phyloP scores from a whole-genome alignment of 2,888 invertebrate species.

The Caenorhabditis panamensis region DNA sequence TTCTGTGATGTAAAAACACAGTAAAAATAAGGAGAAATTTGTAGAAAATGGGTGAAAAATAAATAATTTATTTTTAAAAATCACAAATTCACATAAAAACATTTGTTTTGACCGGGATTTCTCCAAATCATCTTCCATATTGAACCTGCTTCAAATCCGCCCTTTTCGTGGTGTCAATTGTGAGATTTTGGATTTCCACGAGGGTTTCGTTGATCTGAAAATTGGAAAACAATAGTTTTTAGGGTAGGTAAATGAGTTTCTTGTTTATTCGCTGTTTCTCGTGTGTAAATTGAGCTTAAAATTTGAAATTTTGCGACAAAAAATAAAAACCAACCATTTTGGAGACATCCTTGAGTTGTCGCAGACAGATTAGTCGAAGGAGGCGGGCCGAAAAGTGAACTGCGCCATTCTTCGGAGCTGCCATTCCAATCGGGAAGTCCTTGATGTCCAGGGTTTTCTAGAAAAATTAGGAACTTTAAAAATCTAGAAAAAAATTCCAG shows the following conservation, averaged over 20 bases:
- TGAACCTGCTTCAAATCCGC: slow-evolving; percentile 69
- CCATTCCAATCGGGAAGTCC: slow-evolving; percentile 69
- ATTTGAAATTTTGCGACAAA: neutral
- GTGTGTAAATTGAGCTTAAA: neutral
- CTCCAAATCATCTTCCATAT: slow-evolving; percentile 41
- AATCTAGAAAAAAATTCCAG: too few species aligned
- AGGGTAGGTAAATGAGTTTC: too few species aligned
- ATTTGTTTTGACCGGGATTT: too few species aligned
- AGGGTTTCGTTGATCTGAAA: slow-evolving; percentile 91
- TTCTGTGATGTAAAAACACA: neutral
- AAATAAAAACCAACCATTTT: slow-evolving; percentile 83
- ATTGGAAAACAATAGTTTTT: too few species aligned
- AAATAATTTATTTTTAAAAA: neutral
- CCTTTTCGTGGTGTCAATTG: slow-evolving; percentile 86
- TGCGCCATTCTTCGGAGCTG: slow-evolving; percentile 56
- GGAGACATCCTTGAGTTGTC: slow-evolving; percentile 90
- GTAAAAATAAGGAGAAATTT: slow-evolving; percentile 4
- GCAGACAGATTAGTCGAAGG: slow-evolving; percentile 89
- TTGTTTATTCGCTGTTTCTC: neutral
- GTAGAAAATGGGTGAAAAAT: neutral
- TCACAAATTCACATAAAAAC: slow-evolving; percentile 5
- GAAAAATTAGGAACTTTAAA: slow-evolving; percentile 7
- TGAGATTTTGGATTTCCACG: slow-evolving; percentile 92
- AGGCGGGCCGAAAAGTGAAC: slow-evolving; percentile 86
- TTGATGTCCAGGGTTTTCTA: slow-evolving; percentile 66